phyloP scores from a whole-genome alignment of 2,888 invertebrate species.

The Pristionchus japonicus region DNA sequence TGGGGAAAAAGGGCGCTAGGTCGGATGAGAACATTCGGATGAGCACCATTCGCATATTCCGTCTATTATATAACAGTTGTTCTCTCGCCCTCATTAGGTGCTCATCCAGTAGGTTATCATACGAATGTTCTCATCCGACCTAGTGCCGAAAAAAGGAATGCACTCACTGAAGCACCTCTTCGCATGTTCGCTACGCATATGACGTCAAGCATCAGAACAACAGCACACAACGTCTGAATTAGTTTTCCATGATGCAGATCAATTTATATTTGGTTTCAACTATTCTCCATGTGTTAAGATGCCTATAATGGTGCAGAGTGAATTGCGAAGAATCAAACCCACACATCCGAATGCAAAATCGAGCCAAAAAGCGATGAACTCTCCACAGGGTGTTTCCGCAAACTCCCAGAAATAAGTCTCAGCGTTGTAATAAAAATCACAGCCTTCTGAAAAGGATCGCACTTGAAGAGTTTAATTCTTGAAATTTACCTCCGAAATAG shows the following conservation, averaged over 20 bases:
- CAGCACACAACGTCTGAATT: neutral
- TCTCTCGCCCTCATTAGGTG: too few species aligned
- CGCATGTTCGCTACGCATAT: constrained; percentile 10
- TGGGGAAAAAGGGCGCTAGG: too few species aligned
- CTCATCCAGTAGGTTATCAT: too few species aligned
- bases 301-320: too few species aligned
- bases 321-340: neutral
- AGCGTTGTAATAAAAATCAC: constrained; percentile 41
- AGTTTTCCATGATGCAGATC: neutral
- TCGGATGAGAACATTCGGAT: too few species aligned
- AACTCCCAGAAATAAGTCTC: neutral
- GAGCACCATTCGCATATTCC: too few species aligned
- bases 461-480: neutral
- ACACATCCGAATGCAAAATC: constrained; percentile 26
- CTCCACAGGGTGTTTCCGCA: neutral
- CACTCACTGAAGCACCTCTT: too few species aligned
- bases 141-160: too few species aligned
- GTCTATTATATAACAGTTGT: too few species aligned
- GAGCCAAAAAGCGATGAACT: neutral
- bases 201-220: neutral
- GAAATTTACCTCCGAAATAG: constrained; percentile 17
- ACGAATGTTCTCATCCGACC: too few species aligned
- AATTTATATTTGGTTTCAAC: too few species aligned
- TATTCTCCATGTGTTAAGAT: too few species aligned
- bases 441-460: neutral